Conservation (phyloP, 92 coral and sea anemone genomes). For the Hydrozoanthus gracilis region DNA sequence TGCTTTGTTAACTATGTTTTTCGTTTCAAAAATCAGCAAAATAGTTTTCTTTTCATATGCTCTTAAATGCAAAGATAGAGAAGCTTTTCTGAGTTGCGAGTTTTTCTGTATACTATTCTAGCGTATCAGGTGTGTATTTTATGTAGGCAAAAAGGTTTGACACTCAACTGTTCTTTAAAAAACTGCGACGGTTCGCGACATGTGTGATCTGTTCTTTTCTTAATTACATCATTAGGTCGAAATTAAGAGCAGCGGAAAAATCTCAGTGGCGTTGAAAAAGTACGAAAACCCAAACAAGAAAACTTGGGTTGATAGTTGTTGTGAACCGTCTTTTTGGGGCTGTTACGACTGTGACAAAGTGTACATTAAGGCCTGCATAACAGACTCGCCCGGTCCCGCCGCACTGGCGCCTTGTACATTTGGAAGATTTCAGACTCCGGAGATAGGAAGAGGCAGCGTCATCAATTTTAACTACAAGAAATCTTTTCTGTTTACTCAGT, state of each 20-base stretch:
- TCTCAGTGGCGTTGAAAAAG: neutral
- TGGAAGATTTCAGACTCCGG: neutral
- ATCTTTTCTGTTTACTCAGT: neutral
- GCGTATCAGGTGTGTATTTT: no score
- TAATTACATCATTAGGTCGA: no score
- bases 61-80: no score
- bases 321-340: conserved; percentile 6
- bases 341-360: conserved; percentile 17
- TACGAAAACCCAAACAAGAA: conserved; percentile 19
- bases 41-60: no score
- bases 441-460: neutral
- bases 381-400: conserved; percentile 9
- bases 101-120: no score
- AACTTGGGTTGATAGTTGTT: neutral
- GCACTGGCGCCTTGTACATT: conserved; percentile 13
- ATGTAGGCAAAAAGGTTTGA: no score
- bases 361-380: conserved; percentile 12
- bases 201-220: no score
- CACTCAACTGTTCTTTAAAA: no score
- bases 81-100: no score
- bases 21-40: no score
- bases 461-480: neutral
- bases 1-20: no score
- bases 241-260: neutral
- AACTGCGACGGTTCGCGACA: no score